phyloP scores from a whole-genome alignment of 37 sponge, comb jelly and placozoan species.

The Axinella damicornis region DNA sequence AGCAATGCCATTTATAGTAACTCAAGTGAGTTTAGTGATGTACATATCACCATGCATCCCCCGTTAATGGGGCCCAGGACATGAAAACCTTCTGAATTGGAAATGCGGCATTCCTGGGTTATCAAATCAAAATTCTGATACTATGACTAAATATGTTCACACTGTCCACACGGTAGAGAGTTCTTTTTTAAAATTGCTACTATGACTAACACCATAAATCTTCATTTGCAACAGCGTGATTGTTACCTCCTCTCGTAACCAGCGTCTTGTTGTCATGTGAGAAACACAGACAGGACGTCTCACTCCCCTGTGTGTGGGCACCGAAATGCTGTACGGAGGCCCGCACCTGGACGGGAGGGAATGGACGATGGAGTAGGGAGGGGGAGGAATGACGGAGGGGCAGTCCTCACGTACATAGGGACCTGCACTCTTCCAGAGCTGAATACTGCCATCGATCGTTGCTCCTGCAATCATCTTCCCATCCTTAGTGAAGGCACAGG shows the following conservation, averaged over 20 bases:
- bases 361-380: background rate
- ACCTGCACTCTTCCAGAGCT: constrained; percentile 78
- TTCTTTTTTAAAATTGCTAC: no score
- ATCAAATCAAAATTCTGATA: no score
- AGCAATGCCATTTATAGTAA: no score
- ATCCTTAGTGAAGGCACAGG: constrained; percentile 77
- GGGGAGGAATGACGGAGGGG: background rate
- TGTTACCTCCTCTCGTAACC: constrained; percentile 81
- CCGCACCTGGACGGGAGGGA: constrained; percentile 35
- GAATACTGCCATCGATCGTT: constrained; percentile 77
- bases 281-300: constrained; percentile 83
- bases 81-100: no score
- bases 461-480: constrained; percentile 82
- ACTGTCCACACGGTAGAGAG: no score
- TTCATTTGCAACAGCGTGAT: no score
- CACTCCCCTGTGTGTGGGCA: constrained; percentile 82
- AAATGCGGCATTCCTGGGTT: no score
- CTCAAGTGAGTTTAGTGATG: no score
- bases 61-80: no score
- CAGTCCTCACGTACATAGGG: constrained; percentile 67
- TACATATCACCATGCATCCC: no score
- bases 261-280: constrained; percentile 77
- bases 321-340: constrained; percentile 60
- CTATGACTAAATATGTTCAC: no score
- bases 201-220: no score